Evolutionary conservation across 2,113 vertebrate genomes (phyloP).

Genomic region (Oplegnathus fasciatus): DNA sequence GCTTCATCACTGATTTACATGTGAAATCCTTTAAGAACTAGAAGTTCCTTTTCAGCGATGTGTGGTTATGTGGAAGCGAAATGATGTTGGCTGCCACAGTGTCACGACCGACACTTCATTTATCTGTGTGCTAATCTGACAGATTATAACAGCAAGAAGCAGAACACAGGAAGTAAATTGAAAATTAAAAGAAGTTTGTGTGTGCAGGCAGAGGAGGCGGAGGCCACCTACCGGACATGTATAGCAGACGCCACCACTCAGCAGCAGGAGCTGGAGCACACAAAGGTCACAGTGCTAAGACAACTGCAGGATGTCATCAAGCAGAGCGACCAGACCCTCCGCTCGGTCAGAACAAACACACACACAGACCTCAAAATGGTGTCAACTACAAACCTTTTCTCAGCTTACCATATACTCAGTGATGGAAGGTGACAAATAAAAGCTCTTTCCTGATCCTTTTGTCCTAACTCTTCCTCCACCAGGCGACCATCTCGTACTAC

Average conservation of each 20-base stretch:
- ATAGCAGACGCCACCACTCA: conserved; percentile 93
- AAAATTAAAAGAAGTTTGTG: background rate
- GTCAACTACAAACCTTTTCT: background rate
- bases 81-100: background rate
- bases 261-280: conserved; percentile 95
- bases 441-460: background rate
- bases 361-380: background rate
- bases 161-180: background rate
- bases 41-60: background rate
- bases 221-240: conserved; percentile 94
- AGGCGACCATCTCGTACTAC: conserved; percentile 98
- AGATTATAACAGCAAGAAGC: background rate
- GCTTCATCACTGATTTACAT: background rate
- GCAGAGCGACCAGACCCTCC: conserved; percentile 94
- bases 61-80: background rate
- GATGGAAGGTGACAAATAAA: background rate
- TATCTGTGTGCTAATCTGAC: background rate
- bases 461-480: background rate
- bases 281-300: conserved; percentile 92
- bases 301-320: conserved; percentile 96
- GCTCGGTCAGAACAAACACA: conserved; percentile 86
- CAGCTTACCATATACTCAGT: background rate
- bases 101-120: background rate
- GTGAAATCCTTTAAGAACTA: background rate
- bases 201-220: conserved; percentile 92